Evolutionary conservation across 2,113 vertebrate species (phyloP), one percentile per base, ranked within the genome.

Genomic region (Ramphastos sulfuratus): DNA sequence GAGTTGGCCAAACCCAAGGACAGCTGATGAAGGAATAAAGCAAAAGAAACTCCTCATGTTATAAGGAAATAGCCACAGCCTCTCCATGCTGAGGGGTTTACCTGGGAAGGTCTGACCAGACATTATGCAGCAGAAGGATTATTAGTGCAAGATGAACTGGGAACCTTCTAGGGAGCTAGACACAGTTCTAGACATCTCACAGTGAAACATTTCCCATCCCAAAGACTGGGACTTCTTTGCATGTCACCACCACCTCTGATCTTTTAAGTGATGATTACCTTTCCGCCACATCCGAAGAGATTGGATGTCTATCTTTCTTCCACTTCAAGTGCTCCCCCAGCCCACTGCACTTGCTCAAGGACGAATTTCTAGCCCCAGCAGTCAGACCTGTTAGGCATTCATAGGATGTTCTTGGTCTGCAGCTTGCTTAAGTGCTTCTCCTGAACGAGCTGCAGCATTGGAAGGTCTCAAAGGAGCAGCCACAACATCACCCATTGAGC

Each of bases 331-430:
- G 15, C 27, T 82, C 50, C 65, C 48, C 30, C 66, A 72, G 55
- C 71, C 71, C 71, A 50, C 20, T 44, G 35, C 70, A 84, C 84
- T 23, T 74, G 65, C 50, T 23, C 20, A 5, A 48, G 81, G 30
- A 79, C 46, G 61, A 48, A 87, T 87, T 93, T 89, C 59, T 81
- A 89, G 67, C 48, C 63, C 50, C 88, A 93, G 83, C 61, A 90
- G 71, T 81, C 19, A 84, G 83, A 76, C 50, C 50, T 58, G 58
- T 81, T 42, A 27, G 55, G 70, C 61, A 69, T 46, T 90, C 72
- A 33, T 33, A 31, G 64, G 63, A 46, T 3, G 3, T 46, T 20
- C 69, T 27, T 20, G 44, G 52, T 7, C 35, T 55, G 10, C 1
- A 0, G 28, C 92, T 65, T 66, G 65, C 33, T 85, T 27, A 1